Base-by-base conservation (phyloP, 2,797 vertebrate genomes). In the Knipowitschia caucasica region DNA sequence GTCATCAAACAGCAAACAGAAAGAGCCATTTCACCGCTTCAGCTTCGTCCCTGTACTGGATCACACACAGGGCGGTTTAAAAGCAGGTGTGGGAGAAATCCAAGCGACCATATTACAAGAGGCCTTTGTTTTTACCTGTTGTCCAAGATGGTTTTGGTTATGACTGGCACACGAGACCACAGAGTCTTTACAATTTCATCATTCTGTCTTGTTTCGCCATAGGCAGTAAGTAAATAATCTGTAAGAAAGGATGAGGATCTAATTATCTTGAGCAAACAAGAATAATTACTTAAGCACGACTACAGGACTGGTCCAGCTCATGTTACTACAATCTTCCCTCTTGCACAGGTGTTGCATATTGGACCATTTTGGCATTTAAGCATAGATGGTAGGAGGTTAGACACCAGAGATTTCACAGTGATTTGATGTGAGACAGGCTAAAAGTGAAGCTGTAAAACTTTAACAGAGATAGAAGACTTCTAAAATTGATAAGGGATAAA, bases 11-110 rank as follows among this genome's bases (percentile, higher is more conserved):
- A 81, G 69, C 75, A 84, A 67, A 86, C 1, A 47, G 83, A 59
- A 69, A 82, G 72, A 68, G 89, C 89, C 94, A 95, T 95, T 80
- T 76, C 69, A 40, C 23, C 81, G 67, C 24, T 21, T 30, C 62
- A 38, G 38, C 1, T 39, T 18, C 14, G 35, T 8, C 24, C 14
- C 17, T 15, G 62, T 7, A 17, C 36, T 23, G 23, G 30, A 38
- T 34, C 60, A 50, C 14, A 53, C 42, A 15, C 40, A 56, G 54
- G 14, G 36, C 11, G 21, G 2, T 11, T 1, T 5, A 24, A 55
- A 12, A 71, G 14, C 17, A 20, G 4, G 1, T n/a, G 4, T 25
- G 7, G 10, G 25, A 36, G 29, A 49, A 46, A n/a, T 20, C n/a
- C 8, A 5, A 11, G 2, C 8, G 1, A 3, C 15, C 43, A 44